These are phyloP conservation scores for Drosophila kuntzei DNA, from an alignment of 2,888 invertebrate species.

Conservation along the genomic window DNA sequence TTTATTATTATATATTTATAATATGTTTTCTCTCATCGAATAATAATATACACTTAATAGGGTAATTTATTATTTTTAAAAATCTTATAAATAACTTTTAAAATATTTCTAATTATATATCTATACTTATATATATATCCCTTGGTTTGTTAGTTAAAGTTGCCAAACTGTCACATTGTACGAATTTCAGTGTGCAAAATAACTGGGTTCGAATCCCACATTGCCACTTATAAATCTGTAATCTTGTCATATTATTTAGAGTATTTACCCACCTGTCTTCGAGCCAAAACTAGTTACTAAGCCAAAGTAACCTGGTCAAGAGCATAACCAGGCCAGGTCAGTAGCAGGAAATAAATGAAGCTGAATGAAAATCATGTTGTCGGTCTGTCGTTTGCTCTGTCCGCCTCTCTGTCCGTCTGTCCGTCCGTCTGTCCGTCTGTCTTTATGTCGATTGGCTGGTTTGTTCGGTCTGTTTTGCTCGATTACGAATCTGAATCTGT, in stretches of 20 bases:
- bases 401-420: slow-evolving; percentile 20
- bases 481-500: slow-evolving; percentile 41
- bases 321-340: slow-evolving; percentile 63
- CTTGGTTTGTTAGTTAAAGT: too few species aligned
- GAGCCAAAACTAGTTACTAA: slow-evolving; percentile 8
- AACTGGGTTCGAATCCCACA: too few species aligned
- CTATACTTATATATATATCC: too few species aligned
- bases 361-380: slow-evolving; percentile 70
- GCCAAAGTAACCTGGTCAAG: slow-evolving; percentile 17
- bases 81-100: not conserved
- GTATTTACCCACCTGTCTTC: not conserved
- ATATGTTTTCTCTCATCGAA: too few species aligned
- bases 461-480: slow-evolving; percentile 56
- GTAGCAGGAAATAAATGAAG: slow-evolving; percentile 70
- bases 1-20: too few species aligned
- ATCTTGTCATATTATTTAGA: not conserved
- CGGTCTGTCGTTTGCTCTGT: slow-evolving; percentile 36
- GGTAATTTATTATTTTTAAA: not conserved
- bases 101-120: not conserved
- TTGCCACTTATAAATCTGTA: too few species aligned
- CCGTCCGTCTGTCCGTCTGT: slow-evolving; percentile 5
- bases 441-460: slow-evolving; percentile 41
- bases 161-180: too few species aligned
- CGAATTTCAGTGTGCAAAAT: too few species aligned
- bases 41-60: slow-evolving; percentile 38